phyloP scores from a whole-genome alignment of 1,140 invertebrate species.

The Magallana gigas region DNA sequence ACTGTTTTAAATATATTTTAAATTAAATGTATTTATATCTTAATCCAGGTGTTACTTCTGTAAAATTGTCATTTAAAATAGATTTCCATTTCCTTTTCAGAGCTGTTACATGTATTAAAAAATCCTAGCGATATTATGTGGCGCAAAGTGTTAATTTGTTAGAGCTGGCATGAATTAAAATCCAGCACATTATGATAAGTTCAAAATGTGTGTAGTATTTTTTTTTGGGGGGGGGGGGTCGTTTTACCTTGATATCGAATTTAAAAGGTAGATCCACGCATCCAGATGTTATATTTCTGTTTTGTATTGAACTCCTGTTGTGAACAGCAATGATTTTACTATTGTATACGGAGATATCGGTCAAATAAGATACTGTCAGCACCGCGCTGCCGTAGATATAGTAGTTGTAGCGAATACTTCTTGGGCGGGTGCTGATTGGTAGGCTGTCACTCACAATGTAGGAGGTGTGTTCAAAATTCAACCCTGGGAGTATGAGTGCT shows the following conservation, averaged over 20 bases:
- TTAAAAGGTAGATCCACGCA: conserved; percentile 1
- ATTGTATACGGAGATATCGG: not conserved
- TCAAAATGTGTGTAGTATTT: too few species aligned
- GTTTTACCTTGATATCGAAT: not conserved
- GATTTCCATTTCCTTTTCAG: too few species aligned
- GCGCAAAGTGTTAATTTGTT: too few species aligned
- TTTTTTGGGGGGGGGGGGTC: too few species aligned
- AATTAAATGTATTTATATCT: too few species aligned
- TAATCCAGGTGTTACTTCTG: too few species aligned
- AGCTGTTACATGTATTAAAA: too few species aligned
- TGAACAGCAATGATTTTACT: conserved; percentile 11
- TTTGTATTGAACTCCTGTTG: not conserved
- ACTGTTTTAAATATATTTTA: too few species aligned
- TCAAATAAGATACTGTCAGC: not conserved
- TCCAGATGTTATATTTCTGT: not conserved
- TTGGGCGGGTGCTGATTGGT: not conserved
- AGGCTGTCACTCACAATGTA: not conserved
- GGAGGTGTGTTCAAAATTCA: not conserved
- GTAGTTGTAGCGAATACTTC: conserved; percentile 4
- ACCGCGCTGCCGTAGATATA: not conserved
- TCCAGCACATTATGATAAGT: too few species aligned
- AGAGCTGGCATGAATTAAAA: too few species aligned
- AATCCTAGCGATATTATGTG: too few species aligned
- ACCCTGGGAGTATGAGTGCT: not conserved
- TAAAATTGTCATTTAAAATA: too few species aligned